Conservation (phyloP, 2,113 vertebrate genomes). For the Chaetops frenatus region DNA sequence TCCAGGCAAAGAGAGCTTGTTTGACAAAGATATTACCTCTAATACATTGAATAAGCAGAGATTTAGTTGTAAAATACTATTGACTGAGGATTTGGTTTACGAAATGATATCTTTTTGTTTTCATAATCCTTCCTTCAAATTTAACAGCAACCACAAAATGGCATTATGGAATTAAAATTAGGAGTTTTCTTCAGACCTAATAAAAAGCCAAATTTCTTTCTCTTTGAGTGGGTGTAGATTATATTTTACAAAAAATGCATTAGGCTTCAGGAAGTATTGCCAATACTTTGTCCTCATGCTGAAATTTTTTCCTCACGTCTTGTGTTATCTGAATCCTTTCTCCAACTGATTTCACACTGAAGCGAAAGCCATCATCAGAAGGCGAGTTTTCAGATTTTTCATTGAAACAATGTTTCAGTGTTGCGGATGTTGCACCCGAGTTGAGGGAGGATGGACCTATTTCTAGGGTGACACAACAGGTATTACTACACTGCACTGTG, state of each 20-base stretch:
- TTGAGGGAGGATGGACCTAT: background rate
- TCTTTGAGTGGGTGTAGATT: background rate
- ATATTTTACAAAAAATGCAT: background rate
- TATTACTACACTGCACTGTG: background rate
- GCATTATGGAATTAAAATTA: constrained; percentile 63
- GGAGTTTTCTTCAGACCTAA: constrained; percentile 50
- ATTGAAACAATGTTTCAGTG: background rate
- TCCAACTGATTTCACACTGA: background rate
- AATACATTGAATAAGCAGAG: constrained; percentile 40
- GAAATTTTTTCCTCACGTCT: background rate
- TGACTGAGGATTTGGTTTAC: constrained; percentile 43
- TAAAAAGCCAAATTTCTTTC: constrained; percentile 43
- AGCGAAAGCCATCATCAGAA: background rate
- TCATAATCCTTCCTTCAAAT: constrained; percentile 47
- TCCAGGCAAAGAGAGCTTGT: constrained; percentile 47
- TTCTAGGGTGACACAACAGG: accelerated
- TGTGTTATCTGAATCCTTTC: background rate
- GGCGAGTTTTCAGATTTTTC: background rate
- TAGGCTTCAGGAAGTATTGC: background rate
- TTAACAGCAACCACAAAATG: constrained; percentile 17
- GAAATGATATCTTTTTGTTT: constrained; percentile 36
- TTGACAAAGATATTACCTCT: constrained; percentile 55
- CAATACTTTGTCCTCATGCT: background rate
- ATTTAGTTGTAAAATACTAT: constrained; percentile 50
- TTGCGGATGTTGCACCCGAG: background rate